These are phyloP conservation scores for Sebastes nivosus DNA, from an alignment of 2,797 vertebrate genomes.

Conservation along the genomic window DNA sequence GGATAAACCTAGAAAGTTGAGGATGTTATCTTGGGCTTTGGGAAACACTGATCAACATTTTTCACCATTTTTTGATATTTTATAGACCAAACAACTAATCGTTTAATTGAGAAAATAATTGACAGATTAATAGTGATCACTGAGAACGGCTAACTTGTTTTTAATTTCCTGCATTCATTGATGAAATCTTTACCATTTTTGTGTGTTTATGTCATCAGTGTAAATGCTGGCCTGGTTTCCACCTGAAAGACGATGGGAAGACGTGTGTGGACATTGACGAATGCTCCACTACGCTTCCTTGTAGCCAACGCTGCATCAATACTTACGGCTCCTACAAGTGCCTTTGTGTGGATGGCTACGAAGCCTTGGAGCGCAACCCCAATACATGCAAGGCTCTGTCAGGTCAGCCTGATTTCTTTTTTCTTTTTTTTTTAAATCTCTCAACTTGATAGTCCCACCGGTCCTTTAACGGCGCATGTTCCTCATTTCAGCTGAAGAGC, in stretches of 20 bases:
- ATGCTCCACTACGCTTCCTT: slow-evolving; percentile 92
- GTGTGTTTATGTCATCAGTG: slow-evolving; percentile 81
- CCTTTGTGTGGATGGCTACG: slow-evolving; percentile 93
- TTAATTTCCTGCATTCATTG: not conserved
- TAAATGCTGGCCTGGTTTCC: slow-evolving; percentile 98
- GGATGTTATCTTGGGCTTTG: no score
- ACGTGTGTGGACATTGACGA: slow-evolving; percentile 95
- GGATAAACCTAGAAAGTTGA: fast-evolving
- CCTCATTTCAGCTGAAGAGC: slow-evolving; percentile 90
- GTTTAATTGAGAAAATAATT: no score
- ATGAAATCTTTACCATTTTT: not conserved
- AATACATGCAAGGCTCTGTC: slow-evolving; percentile 95
- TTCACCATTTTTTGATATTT: no score
- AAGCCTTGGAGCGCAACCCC: slow-evolving; percentile 87
- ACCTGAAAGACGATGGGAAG: slow-evolving; percentile 95
- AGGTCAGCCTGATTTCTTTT: slow-evolving; percentile 76
- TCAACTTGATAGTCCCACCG: not conserved
- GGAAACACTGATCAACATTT: no score
- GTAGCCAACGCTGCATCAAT: slow-evolving; percentile 97
- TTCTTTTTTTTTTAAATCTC: not conserved
- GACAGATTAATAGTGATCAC: no score
- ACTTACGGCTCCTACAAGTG: slow-evolving; percentile 97
- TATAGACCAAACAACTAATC: no score
- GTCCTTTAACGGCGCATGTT: slow-evolving; percentile 1
- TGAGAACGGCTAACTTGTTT: not conserved